Evolutionary conservation across 2,113 vertebrate species (phyloP), one percentile per base, ranked within the genome.

Genomic region (Fregata magnificens): DNA sequence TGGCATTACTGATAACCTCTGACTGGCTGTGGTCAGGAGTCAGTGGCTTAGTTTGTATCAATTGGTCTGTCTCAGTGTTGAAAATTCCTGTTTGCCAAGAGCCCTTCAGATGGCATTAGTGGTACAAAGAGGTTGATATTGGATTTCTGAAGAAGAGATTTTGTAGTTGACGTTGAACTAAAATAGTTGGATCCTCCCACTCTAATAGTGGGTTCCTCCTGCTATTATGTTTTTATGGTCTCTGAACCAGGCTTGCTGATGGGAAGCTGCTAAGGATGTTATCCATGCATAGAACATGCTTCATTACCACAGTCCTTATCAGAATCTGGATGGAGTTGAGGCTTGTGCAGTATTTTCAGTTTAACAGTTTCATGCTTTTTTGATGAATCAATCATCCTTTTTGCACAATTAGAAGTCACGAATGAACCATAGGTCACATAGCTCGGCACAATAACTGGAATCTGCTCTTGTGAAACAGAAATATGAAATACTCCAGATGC

Each of bases 121-220:
- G 32, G 19, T 45, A 45, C 24, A 34, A 25, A 53, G 53, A 19
- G 19, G 19, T 12, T n/a, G 15, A 16, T 40, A 11, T 1, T 52
- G 32, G 73, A 19, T 22, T 90, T 56, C 13, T 58, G 45, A 18
- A 56, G 44, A 52, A 47, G 40, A 44, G 11, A 9, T 79, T 50
- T 25, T 61, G 29, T 8, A 19, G 16, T 1, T 4, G 1, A 10
- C 0, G 0, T 36, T 50, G 50, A 40, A 7, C 36, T 81, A 44
- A 44, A 31, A 4, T 45, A 58, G 32, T 10, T 40, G 28, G 19
- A 59, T 83, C 13, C 15, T 91, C 29, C 29, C 1, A 1, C 21
- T 67, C 11, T 38, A n/a, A 4, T 67, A 56, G 38, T 34, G 65
- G 16, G 12, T n/a, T 87, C 45, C 32, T 88, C 32, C 32, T 18